A percentile compares a stretch with the other conserved stretches of the same genome.
Conservation (phyloP, 1,140 invertebrate species). For the Carposina sasakii region DNA sequence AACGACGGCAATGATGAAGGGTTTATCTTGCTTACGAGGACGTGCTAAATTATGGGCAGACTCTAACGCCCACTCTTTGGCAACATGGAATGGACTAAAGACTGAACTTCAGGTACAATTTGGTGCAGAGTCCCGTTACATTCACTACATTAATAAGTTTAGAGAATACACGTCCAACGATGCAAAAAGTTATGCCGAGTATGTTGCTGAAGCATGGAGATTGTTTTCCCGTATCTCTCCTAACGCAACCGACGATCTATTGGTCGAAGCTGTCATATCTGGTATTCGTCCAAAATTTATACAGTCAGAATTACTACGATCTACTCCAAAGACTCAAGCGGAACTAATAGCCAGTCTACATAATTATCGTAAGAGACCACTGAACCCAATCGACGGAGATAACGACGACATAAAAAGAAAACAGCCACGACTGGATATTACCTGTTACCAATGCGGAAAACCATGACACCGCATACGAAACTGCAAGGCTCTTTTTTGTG, state of each 20-base stretch:
- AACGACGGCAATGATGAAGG: slow-evolving; percentile 4
- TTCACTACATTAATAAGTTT: slow-evolving; percentile 6
- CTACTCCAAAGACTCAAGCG: slow-evolving; percentile 4
- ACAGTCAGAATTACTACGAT: slow-evolving; percentile 4
- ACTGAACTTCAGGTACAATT: slow-evolving; percentile 1
- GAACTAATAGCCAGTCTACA: background rate
- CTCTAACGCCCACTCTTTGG: background rate
- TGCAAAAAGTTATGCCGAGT: slow-evolving; percentile 8
- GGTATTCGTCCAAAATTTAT: slow-evolving; percentile 8
- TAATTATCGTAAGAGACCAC: slow-evolving; percentile 2
- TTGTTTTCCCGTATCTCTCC: slow-evolving; percentile 7
- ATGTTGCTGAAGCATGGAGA: slow-evolving; percentile 4
- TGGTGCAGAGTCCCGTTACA: slow-evolving; percentile 2
- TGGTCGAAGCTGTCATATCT: slow-evolving; percentile 8
- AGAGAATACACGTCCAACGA: slow-evolving; percentile 10
- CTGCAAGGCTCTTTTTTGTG: background rate
- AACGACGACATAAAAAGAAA: background rate
- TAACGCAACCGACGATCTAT: slow-evolving; percentile 4
- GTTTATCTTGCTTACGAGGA: slow-evolving; percentile 4
- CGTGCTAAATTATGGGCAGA: slow-evolving; percentile 4
- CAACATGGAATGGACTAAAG: slow-evolving; percentile 1
- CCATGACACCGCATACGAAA: background rate
- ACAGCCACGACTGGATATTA: background rate
- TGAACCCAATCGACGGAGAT: background rate
- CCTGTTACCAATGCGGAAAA: background rate